Evolutionary conservation across 2,888 invertebrate species (phyloP), one percentile per base, ranked within the genome.

Genomic region (Troides helena): DNA sequence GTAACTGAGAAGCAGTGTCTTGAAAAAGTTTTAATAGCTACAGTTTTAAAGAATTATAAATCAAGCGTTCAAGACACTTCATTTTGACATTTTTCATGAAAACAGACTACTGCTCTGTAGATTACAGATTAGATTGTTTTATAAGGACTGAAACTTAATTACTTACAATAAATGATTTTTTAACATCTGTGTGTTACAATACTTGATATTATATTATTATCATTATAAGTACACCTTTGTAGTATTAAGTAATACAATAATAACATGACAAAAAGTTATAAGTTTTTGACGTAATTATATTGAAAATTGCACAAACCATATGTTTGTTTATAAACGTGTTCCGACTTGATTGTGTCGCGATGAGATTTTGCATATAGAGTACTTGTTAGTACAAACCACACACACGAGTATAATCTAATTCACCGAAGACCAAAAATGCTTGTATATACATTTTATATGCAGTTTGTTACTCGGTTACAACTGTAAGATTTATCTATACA

Each of bases 31-130:
- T 92, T 92, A 92, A 92, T 92, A 90, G 90, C 87, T 85, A 88
- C 86, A 89, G 89, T 89, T 87, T 91, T 91, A 92, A 90, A 90
- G 89, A 88, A 86, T 86, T 88, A 88, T 92, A 91, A 92, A 92
- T 92, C 90, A 91, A 84, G 86, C 84, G 83, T 85, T 63, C 59
- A 63, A 63, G 66, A 50, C 66, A 59, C 56, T 56, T 59, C 23
- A 39, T 69, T 63, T 67, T 50, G 12, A 56, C 30, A 62, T 23
- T 58, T 66, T 65, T 62, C 25, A 58, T 59, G 53, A 25, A 53
- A 50, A 50, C 43, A 18, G 53, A 53, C n/a, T 7, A n/a, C 53
- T n/a, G n/a, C 53, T n/a, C 18, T n/a, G n/a, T 53, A n/a, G n/a
- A 53, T n/a, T 18, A n/a, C 53, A 53, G n/a, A 46, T 46, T 46